phyloP scores from a whole-genome alignment of 2,888 invertebrate species.

The Uropetala carovei region DNA sequence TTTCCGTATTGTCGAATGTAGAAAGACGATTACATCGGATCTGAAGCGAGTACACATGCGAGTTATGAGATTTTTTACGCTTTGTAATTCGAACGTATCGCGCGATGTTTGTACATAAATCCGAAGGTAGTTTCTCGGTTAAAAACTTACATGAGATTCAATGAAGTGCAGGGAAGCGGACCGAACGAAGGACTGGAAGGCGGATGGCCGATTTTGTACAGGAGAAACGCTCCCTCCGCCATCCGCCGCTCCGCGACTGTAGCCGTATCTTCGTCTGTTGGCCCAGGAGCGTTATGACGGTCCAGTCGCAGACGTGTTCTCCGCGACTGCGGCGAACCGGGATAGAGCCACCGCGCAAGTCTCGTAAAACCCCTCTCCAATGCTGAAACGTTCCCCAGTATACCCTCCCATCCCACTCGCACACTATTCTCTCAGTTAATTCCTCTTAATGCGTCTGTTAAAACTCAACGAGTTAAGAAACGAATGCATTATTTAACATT shows the following conservation, averaged over 20 bases:
- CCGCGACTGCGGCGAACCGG: conserved; percentile 54
- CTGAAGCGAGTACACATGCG: background rate
- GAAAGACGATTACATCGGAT: background rate
- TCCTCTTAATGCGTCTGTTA: background rate
- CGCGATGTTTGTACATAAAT: background rate
- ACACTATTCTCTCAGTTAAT: background rate
- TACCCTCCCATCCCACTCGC: background rate
- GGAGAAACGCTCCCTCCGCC: conserved; percentile 33
- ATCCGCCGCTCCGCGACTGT: conserved; percentile 15
- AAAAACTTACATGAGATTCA: conserved; percentile 7
- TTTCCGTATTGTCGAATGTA: background rate
- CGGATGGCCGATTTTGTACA: conserved; percentile 43
- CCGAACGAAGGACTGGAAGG: background rate
- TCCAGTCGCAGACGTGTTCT: conserved; percentile 39
- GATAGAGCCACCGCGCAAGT: conserved; percentile 55
- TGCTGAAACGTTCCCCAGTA: background rate
- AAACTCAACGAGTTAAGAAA: background rate
- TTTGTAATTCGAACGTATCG: background rate
- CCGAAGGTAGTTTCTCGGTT: background rate
- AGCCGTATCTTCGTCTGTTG: conserved; percentile 4
- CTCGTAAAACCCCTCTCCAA: conserved; percentile 27
- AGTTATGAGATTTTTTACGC: background rate
- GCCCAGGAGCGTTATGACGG: conserved; percentile 31
- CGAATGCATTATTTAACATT: no score
- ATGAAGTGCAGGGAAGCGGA: background rate